Conservation (phyloP, 2,888 invertebrate species). For the Nysson spinosus region DNA sequence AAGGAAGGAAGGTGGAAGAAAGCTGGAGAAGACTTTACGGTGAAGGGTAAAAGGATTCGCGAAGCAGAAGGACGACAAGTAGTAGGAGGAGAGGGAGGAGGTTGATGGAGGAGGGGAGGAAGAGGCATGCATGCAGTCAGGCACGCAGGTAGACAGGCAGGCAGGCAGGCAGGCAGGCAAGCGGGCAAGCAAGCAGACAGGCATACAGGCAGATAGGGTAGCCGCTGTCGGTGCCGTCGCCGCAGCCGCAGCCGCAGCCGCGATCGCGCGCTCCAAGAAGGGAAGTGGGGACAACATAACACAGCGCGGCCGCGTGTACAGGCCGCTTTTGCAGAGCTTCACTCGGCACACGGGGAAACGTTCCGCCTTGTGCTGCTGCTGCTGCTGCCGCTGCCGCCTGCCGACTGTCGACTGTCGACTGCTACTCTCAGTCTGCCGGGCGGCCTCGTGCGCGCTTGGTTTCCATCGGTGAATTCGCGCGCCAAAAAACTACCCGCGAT, state of each 20-base stretch:
- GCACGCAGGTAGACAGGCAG: slow-evolving; percentile 28
- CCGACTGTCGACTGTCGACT: slow-evolving; percentile 47
- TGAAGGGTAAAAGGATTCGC: background rate
- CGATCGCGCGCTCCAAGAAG: slow-evolving; percentile 54
- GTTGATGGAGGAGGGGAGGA: slow-evolving; percentile 16
- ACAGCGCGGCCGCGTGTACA: slow-evolving; percentile 61
- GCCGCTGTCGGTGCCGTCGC: slow-evolving; percentile 19
- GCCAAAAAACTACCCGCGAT: slow-evolving; percentile 39
- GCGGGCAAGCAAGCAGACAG: slow-evolving; percentile 25
- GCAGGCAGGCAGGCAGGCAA: slow-evolving; percentile 11
- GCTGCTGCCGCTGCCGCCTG: slow-evolving; percentile 48
- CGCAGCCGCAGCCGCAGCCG: slow-evolving; percentile 40
- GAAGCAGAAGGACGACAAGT: slow-evolving; percentile 7
- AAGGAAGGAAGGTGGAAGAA: slow-evolving; percentile 41
- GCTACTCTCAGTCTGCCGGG: slow-evolving; percentile 64
- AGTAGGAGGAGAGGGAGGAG: slow-evolving; percentile 6
- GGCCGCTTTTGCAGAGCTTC: slow-evolving; percentile 61
- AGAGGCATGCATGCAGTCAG: slow-evolving; percentile 14
- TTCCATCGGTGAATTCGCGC: slow-evolving; percentile 47
- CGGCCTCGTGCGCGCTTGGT: slow-evolving; percentile 65
- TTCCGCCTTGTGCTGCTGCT: slow-evolving; percentile 54
- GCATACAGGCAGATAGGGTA: slow-evolving; percentile 36
- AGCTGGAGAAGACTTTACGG: slow-evolving; percentile 42
- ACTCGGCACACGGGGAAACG: slow-evolving; percentile 59
- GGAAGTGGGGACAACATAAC: slow-evolving; percentile 62